Base-by-base conservation (phyloP, 2,113 vertebrate genomes). In the Gila orcuttii region DNA sequence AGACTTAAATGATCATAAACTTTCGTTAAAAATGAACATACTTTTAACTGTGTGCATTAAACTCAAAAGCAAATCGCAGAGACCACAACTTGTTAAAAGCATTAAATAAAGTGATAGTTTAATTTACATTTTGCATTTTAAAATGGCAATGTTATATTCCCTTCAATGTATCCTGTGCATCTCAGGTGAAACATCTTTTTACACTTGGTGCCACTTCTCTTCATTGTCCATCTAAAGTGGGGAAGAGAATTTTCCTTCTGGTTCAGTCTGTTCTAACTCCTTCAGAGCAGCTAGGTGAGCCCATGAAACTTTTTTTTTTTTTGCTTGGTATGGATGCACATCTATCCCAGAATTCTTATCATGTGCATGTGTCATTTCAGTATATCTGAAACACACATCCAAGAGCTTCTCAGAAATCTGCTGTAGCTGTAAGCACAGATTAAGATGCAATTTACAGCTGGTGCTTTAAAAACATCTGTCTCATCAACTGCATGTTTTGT, bases 121-220 rank as follows among this genome's bases (percentile, higher is more conserved):
- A 19, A 28, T 25, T 62, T 62, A 28, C n/a, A 31, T 64, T 64
- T 31, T 31, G 25, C 25, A 64, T 64, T 31, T 64, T 66, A 3
- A 66, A 66, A 66, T 31, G 25, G 62, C 25, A 66, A 6, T 17
- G 11, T 64, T 64, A 28, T 64, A 36, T 25, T 82, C 8, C 31
- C 6, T 45, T 21, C 31, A 9, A 2, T 60, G 28, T 62, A 62
- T 69, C 23, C 52, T 89, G 87, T 86, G 82, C 68, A 68, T 90
- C 21, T 47, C 87, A 99, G 98, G 94, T 99, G 47, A 98, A 94
- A 71, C 93, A 97, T 85, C 94, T 99, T 82, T 98, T 97, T 90
- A 96, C 96, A 31, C 89, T 99, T 90, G 98, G 98, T 0, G 96
- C 96, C 21, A 90, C 94, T 0, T 97, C 97, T 0, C 96, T 98